Percentiles rank a stretch among this genome's conserved stretches.
phyloP scores from a whole-genome alignment of 2,888 invertebrate genomes.

The Psylliodes chrysocephalus region DNA sequence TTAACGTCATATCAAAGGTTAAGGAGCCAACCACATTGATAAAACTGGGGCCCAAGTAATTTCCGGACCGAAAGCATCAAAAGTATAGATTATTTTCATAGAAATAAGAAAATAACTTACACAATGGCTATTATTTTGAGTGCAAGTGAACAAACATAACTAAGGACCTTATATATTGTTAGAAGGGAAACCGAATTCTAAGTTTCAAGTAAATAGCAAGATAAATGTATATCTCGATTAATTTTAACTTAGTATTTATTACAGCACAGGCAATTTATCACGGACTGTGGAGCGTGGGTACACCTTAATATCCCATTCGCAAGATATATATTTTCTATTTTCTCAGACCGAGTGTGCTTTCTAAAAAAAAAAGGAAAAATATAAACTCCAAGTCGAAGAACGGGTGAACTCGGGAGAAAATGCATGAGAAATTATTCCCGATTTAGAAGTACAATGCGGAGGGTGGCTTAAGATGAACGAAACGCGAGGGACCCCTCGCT shows the following conservation, averaged over 20 bases:
- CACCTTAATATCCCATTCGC: constrained; percentile 9
- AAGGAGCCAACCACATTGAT: too few species aligned
- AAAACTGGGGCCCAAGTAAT: too few species aligned
- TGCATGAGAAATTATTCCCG: constrained; percentile 62
- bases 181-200: too few species aligned
- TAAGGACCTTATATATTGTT: background rate
- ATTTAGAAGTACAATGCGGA: constrained; percentile 54
- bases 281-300: background rate
- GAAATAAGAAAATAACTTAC: too few species aligned
- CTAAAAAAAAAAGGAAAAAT: constrained; percentile 30
- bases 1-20: too few species aligned
- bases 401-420: constrained; percentile 47
- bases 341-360: background rate
- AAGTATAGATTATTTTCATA: too few species aligned
- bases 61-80: too few species aligned
- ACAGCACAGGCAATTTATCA: constrained; percentile 7
- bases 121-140: too few species aligned
- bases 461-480: constrained; percentile 49
- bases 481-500: constrained; percentile 47
- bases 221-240: constrained; percentile 1
- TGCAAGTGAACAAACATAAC: too few species aligned
- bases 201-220: background rate
- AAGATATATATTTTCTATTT: constrained; percentile 19
- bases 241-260: constrained; percentile 1
- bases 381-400: constrained; percentile 30